phyloP scores from a whole-genome alignment of 1,140 invertebrate species.

The Dreissena polymorpha region DNA sequence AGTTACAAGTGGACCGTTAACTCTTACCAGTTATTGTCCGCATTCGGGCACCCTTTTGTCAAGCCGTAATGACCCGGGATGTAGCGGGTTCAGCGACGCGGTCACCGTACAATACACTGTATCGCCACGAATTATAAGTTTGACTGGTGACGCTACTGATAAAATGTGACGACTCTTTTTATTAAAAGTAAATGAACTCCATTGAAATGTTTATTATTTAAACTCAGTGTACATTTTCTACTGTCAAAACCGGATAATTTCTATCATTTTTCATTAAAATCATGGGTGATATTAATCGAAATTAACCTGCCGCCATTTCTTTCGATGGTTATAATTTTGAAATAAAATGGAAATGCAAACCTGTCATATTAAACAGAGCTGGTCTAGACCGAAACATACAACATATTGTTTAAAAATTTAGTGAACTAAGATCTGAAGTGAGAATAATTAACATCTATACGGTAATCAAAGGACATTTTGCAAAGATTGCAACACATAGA shows the following conservation, averaged over 20 bases:
- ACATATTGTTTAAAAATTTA: too few species aligned
- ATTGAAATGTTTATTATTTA: neutral
- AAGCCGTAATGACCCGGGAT: constrained; percentile 28
- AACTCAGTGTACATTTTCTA: neutral
- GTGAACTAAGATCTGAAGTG: too few species aligned
- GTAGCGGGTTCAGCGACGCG: neutral
- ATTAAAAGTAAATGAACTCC: neutral
- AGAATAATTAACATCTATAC: too few species aligned
- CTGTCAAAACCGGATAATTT: neutral
- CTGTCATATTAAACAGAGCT: too few species aligned
- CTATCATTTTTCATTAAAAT: neutral
- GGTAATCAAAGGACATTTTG: too few species aligned
- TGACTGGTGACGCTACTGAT: neutral
- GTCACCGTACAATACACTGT: constrained; percentile 47
- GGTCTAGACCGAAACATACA: too few species aligned
- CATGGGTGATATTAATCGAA: neutral
- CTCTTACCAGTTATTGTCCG: neutral
- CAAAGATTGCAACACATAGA: too few species aligned
- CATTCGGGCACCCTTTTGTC: neutral
- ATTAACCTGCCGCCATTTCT: too few species aligned
- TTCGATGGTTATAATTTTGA: too few species aligned
- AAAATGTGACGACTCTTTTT: neutral
- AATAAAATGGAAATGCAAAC: too few species aligned
- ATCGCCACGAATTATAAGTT: constrained; percentile 18
- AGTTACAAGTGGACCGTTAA: constrained; percentile 32